Evolutionary conservation across 2,113 vertebrate genomes (phyloP).

Genomic region (Podarcis cretensis): DNA sequence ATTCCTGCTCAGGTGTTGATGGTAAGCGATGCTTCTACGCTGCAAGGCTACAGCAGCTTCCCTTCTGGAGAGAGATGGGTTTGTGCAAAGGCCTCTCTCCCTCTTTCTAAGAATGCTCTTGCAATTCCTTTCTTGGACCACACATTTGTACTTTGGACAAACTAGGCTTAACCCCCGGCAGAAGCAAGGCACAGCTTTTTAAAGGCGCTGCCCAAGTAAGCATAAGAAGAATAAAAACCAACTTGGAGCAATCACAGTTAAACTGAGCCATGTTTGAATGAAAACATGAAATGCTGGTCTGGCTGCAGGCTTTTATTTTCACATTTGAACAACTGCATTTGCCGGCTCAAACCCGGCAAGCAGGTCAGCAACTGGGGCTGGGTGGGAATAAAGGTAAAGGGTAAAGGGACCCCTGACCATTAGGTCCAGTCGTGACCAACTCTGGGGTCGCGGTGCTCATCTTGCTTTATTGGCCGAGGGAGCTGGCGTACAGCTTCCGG

Average conservation of each 20-base stretch:
- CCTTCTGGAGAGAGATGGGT: not conserved
- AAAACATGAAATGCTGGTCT: no score
- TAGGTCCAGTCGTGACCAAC: no score
- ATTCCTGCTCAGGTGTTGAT: no score
- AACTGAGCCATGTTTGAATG: no score
- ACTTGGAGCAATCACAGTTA: not conserved
- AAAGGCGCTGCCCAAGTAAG: not conserved
- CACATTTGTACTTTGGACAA: not conserved
- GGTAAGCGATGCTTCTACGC: no score
- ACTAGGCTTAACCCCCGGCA: not conserved
- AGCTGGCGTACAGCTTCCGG: no score
- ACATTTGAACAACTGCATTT: not conserved
- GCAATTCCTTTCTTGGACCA: not conserved
- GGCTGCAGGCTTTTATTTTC: not conserved
- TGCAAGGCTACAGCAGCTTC: not conserved
- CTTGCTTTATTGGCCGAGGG: no score
- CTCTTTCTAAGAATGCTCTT: not conserved
- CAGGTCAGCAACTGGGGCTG: not conserved
- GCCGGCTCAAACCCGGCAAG: not conserved
- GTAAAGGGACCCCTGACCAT: no score
- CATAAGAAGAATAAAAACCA: not conserved
- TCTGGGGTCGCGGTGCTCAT: no score
- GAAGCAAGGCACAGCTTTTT: not conserved
- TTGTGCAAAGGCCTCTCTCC: not conserved
- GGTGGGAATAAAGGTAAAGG: no score